Base-by-base conservation (phyloP, 92 coral and sea anemone genomes). In the Pocillopora meandrina region DNA sequence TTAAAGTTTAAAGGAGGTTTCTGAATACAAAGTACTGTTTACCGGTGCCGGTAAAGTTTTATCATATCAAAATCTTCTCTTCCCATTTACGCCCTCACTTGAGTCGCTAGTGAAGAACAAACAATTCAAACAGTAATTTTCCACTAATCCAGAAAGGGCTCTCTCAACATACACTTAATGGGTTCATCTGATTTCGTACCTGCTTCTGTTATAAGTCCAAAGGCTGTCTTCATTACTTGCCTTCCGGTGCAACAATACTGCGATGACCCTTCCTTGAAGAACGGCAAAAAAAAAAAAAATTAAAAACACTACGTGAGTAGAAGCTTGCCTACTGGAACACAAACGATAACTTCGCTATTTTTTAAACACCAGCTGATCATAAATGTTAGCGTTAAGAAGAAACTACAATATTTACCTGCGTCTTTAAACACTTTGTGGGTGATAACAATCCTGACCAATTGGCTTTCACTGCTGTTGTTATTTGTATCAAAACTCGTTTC, bases 381-480 rank as follows among this genome's bases (percentile, higher is more conserved):
- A 74, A 74, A n/a, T 42, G 69, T 26, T 26, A 26, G 26, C 26
- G 26, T 1, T 65, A 8, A 65, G 10, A 12, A 23, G 18, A 57
- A 17, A 49, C 5, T 17, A 67, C 80, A 66, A 61, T 74, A 64
- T 71, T 47, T 23, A 36, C 89, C 84, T 52, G 80, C 70, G 12
- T 86, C 55, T 21, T 90, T 81, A 42, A 90, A 64, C 35, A 61
- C 70, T 52, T 56, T 60, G 5, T 74, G 18, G 11, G 84, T 71
- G 17, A 74, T 65, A 56, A 69, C 81, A 70, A 90, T 71, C 18
- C 74, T 60, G 21, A 33, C 55, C 12, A 65, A 66, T 33, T 71
- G 80, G 23, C 65, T 58, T 52, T 73, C 77, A 2, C 6, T 10
- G 36, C 52, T 18, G 18, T 52, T 71, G 23, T 42, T 55, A 15